Evolutionary conservation across 1,140 invertebrate species (phyloP).

Genomic region (Lycorma delicatula): DNA sequence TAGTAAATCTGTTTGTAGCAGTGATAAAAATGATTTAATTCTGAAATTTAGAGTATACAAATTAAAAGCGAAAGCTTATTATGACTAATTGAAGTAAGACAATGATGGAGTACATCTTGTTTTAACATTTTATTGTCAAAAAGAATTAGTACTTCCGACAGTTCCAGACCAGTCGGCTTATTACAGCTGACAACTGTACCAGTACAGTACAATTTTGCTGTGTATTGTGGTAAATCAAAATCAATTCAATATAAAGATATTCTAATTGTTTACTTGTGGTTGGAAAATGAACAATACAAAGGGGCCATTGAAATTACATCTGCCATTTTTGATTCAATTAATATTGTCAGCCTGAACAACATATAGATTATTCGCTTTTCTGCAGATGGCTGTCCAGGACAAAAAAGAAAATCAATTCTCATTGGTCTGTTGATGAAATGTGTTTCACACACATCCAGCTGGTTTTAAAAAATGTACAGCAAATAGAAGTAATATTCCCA

Average conservation of each 20-base stretch:
- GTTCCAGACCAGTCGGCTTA: slow-evolving; percentile 32
- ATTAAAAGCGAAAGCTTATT: background rate
- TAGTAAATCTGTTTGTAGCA: background rate
- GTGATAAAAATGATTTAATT: slow-evolving; percentile 2
- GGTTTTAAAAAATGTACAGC: slow-evolving; percentile 22
- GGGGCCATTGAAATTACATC: too few species aligned
- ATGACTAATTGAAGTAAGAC: background rate
- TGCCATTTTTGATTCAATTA: slow-evolving; percentile 30
- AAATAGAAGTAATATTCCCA: slow-evolving; percentile 28
- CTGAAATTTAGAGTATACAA: background rate
- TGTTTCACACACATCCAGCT: slow-evolving; percentile 22
- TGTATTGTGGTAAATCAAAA: slow-evolving; percentile 29
- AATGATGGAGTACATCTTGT: background rate
- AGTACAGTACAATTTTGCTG: slow-evolving; percentile 37
- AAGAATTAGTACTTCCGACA: slow-evolving; percentile 33
- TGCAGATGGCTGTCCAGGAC: slow-evolving; percentile 29
- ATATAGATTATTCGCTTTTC: slow-evolving; percentile 23
- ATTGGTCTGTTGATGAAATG: slow-evolving; percentile 27
- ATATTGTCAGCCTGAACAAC: slow-evolving; percentile 27
- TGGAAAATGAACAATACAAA: slow-evolving; percentile 29
- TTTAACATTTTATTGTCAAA: slow-evolving; percentile 37
- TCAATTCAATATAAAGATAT: slow-evolving; percentile 24
- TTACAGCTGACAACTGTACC: slow-evolving; percentile 33
- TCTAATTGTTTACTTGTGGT: slow-evolving; percentile 32
- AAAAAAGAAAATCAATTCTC: slow-evolving; percentile 34